These are phyloP conservation scores for Apis laboriosa DNA, from an alignment of 1,140 invertebrate species.

Conservation along the genomic window DNA sequence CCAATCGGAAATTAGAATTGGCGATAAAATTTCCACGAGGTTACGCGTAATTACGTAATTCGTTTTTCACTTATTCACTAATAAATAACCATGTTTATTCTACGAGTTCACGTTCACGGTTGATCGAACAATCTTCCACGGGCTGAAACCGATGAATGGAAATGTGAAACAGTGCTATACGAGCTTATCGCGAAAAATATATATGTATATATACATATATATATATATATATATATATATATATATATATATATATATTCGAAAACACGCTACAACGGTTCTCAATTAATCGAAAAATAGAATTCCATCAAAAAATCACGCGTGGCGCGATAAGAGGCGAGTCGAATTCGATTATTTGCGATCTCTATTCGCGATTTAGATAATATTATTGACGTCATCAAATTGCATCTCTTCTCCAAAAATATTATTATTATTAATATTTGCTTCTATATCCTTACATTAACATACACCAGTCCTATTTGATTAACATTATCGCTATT, in stretches of 20 bases:
- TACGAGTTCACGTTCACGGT: not conserved
- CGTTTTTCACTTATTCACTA: not conserved
- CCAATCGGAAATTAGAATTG: not conserved
- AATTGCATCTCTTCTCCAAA: not conserved
- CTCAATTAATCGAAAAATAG: not conserved
- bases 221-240: too few species aligned
- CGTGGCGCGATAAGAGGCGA: not conserved
- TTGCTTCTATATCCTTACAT: too few species aligned
- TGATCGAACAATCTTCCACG: not conserved
- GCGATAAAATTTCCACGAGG: conserved; percentile 15
- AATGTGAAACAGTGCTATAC: not conserved
- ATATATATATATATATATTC: not conserved
- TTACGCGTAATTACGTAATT: conserved; percentile 24
- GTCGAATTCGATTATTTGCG: conserved; percentile 11
- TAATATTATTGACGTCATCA: not conserved
- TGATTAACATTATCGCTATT: not conserved
- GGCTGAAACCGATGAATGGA: not conserved
- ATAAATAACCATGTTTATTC: conserved; percentile 2
- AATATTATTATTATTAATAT: not conserved
- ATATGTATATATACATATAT: too few species aligned
- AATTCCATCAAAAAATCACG: not conserved
- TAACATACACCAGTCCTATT: not conserved
- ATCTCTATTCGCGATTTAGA: conserved; percentile 22
- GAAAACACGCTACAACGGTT: not conserved
- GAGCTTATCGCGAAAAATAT: not conserved